Evolutionary conservation across 30 jellyfish, hydroid and myxozoan species (phyloP).

Genomic region (Chironex yamaguchii): DNA sequence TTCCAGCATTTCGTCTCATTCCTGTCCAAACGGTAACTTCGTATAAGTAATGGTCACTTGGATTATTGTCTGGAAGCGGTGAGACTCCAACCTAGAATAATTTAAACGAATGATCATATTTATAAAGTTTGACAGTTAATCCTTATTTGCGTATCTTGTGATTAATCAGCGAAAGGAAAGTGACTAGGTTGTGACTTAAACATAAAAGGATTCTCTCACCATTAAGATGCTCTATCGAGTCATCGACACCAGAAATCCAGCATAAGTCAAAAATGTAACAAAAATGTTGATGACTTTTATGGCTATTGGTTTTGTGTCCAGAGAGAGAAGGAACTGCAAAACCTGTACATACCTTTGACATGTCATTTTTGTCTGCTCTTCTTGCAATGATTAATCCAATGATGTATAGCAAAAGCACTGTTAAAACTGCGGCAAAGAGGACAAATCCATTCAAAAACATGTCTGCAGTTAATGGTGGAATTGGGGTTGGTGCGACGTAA

Average conservation of each 20-base stretch:
- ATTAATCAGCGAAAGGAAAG: no score
- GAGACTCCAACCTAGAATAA: constrained; percentile 89
- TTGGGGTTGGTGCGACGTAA: constrained; percentile 85
- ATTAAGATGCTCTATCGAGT: no score
- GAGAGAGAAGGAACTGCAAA: no score
- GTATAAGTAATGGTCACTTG: constrained; percentile 74
- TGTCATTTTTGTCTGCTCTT: constrained; percentile 86
- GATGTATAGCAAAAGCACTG: constrained; percentile 46
- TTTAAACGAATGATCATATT: background rate
- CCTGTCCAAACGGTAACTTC: constrained; percentile 91
- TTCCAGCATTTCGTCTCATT: constrained; percentile 85
- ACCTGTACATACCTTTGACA: constrained; percentile 80
- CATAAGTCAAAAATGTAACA: no score
- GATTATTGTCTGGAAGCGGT: constrained; percentile 88
- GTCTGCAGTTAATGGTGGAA: constrained; percentile 89
- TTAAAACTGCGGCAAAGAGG: constrained; percentile 66
- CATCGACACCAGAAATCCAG: no score
- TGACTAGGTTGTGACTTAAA: no score
- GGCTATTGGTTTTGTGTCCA: no score
- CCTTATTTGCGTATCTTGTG: no score
- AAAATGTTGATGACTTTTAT: no score
- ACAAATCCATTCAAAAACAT: constrained; percentile 86
- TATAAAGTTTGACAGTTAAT: no score
- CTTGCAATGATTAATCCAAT: constrained; percentile 87
- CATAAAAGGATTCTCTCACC: no score